Evolutionary conservation across 2,797 vertebrate genomes (phyloP), one percentile per base, ranked within the genome.

Genomic region (Neoniphon sammara): DNA sequence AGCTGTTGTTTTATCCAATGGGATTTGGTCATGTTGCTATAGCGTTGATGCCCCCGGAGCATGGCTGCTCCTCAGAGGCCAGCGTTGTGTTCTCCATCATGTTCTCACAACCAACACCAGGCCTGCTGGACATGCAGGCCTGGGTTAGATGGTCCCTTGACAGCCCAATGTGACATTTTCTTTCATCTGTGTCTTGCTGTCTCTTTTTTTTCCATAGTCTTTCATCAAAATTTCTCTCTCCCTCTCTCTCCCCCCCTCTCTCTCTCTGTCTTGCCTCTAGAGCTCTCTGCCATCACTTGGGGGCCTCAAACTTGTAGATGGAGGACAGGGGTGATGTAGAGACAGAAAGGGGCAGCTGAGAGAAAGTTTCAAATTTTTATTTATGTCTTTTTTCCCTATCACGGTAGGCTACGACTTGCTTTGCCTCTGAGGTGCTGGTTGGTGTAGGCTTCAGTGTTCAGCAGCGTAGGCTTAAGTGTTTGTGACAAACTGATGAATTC

Each of bases 21-120:
- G 78, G 73, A 79, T 76, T 74, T 78, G 87, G 76, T 50, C 70
- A 75, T 34, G 36, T 73, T 30, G 64, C 60, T 80, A 82, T 78
- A 82, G 12, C 61, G 68, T 30, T 81, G 72, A 9, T 70, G 80
- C 78, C 85, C 78, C 70, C 46, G 10, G 78, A 87, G 68, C 81
- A 56, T 81, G 82, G 88, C 90, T n/a, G 21, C 72, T 82, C 80
- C 82, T 82, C 85, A 70, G 88, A 90, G 87, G 46, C 86, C 71
- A 27, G 58, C 21, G 20, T 20, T 52, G 62, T 80, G 44, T 21
- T 15, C 78, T 66, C 63, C 81, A 50, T 65, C 84, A 49, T 83
- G 75, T 81, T 69, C 76, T 83, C 85, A 58, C 84, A 73, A 54
- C 69, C 66, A 76, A 54, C 39, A 81, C 81, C 68, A 75, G 80